Base-by-base conservation (phyloP, 2,888 invertebrate genomes). In the Tetragonisca angustula region DNA sequence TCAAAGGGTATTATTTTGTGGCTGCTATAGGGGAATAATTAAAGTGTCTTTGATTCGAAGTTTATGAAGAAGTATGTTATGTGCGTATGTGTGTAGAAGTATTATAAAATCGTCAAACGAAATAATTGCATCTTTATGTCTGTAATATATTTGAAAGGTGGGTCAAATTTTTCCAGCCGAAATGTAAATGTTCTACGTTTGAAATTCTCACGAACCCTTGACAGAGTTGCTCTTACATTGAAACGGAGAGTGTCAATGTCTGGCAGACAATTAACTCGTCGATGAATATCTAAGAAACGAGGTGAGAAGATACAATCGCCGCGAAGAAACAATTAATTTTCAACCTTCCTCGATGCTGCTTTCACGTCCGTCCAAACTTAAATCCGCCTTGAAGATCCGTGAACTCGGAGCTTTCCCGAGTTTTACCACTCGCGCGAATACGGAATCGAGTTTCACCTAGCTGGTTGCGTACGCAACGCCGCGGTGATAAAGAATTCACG, bases 401-500 rank as follows among this genome's bases (percentile, higher is more conserved):
- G 69, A 27, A 79, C 54, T 19, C 4, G 4, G 5, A 17, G 49
- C 43, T 4, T 54, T 4, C 32, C 4, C 62, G 24, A 69, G 64
- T 79, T 43, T 43, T 24, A 32, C 64, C 43, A 24, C 11, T 43
- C 43, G 43, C 43, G 43, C 56, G 56, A 21, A 27, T 32, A 15
- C 3, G 13, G n/a, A 56, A 65, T 32, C 64, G 49, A 72, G 27
- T 72, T 43, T 49, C 64, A 64, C 49, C 27, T 32, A 64, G 17
- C 24, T n/a, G 24, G 43, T 27, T 67, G n/a, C 65, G 72, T 36
- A 27, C 43, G 72, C 72, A 64, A 52, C 21, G 49, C 17, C 62
- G 62, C 15, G 13, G n/a, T 50, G 24, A 71, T 77, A 17, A 77
- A 71, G 27, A 80, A 77, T 77, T 80, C 71, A 68, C 36, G 24